phyloP scores from a whole-genome alignment of 2,113 vertebrate genomes.

The Calypte anna region DNA sequence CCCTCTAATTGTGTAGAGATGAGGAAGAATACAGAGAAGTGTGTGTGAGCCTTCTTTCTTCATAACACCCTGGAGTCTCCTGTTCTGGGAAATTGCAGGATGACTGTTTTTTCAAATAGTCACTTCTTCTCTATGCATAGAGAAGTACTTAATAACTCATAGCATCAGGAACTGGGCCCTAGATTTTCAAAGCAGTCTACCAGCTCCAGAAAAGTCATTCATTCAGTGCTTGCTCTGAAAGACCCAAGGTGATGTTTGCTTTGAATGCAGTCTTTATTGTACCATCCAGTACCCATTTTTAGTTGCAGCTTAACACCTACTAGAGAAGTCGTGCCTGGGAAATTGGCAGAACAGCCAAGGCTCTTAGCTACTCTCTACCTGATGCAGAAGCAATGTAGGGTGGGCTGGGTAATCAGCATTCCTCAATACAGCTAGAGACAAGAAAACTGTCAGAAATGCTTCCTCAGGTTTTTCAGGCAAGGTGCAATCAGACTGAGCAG shows the following conservation, averaged over 20 bases:
- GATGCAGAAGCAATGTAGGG: neutral
- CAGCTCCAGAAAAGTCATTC: neutral
- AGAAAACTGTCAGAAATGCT: neutral
- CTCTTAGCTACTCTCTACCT: neutral
- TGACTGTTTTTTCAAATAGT: constrained; percentile 6
- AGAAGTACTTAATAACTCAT: neutral
- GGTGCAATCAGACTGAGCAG: neutral
- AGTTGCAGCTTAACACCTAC: neutral
- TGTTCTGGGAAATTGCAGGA: constrained; percentile 34
- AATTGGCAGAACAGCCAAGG: neutral
- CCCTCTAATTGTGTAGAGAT: neutral
- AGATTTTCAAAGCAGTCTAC: neutral
- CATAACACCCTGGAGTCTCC: neutral
- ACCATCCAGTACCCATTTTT: neutral
- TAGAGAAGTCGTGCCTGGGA: neutral
- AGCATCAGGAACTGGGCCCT: neutral
- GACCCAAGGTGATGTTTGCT: neutral
- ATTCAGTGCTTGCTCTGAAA: neutral
- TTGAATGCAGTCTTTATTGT: neutral
- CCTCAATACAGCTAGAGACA: neutral
- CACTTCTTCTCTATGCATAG: neutral
- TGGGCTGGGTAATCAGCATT: neutral
- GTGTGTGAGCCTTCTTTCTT: neutral
- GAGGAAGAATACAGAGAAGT: constrained; percentile 9
- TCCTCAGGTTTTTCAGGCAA: neutral